Conservation (phyloP, 2,797 vertebrate genomes). For the Sarcophilus harrisii region DNA sequence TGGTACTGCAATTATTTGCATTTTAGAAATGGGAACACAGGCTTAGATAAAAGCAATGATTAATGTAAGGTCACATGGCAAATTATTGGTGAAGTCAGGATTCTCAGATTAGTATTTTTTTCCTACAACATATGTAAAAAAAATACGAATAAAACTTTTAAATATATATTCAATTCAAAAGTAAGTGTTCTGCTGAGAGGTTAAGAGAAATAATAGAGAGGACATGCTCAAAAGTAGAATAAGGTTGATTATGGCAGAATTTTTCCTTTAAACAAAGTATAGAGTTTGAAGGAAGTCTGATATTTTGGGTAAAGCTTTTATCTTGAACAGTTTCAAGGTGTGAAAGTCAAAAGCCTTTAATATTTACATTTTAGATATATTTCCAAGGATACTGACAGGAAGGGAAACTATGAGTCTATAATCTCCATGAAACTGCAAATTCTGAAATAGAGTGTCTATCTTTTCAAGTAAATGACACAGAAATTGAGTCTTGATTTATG, state of each 20-base stretch:
- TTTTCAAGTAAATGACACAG: background rate
- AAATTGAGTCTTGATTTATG: background rate
- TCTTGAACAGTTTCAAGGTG: background rate
- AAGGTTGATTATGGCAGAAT: background rate
- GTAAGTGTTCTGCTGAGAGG: too few species aligned
- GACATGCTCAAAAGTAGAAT: background rate
- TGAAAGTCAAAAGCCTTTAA: background rate
- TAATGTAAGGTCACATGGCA: background rate
- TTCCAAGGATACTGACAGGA: background rate
- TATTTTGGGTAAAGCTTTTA: background rate
- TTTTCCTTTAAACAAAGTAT: background rate
- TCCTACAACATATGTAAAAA: background rate
- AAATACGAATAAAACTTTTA: background rate
- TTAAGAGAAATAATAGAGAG: background rate
- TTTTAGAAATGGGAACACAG: background rate
- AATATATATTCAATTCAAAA: background rate
- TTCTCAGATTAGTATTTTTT: background rate
- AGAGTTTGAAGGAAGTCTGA: background rate
- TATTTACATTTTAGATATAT: background rate
- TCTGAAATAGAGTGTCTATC: background rate
- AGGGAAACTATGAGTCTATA: background rate
- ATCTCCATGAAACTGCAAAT: background rate
- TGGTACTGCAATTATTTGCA: background rate
- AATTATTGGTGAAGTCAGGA: background rate
- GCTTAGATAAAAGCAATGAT: background rate